Evolutionary conservation across 2,113 vertebrate genomes (phyloP).

Genomic region (Uropsilus gracilis): DNA sequence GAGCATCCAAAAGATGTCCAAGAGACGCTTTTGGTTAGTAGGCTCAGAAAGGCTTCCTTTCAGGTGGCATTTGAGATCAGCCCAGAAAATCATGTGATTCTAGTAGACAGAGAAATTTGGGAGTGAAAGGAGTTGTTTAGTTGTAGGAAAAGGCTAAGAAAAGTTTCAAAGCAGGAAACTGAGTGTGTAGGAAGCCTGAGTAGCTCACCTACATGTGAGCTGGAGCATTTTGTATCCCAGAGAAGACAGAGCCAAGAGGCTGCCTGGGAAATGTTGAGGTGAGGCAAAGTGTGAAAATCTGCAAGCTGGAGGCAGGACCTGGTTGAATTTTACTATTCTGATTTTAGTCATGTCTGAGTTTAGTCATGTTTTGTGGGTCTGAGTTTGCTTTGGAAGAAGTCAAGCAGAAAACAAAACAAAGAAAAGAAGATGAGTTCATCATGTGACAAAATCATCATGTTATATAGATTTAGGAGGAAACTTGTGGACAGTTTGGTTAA

Average conservation of each 20-base stretch:
- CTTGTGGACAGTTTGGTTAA: not conserved
- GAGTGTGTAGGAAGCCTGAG: too few relatives aligned
- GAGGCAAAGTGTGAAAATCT: not conserved
- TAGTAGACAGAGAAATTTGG: not conserved
- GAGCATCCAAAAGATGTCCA: not conserved
- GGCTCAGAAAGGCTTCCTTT: not conserved
- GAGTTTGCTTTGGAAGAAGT: not conserved
- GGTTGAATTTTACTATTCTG: not conserved
- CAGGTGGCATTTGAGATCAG: not conserved
- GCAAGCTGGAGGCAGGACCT: not conserved
- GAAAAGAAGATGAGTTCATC: not conserved
- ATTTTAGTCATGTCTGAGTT: not conserved
- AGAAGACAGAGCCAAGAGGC: not conserved
- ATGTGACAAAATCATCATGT: not conserved
- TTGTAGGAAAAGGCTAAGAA: not conserved
- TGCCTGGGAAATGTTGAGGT: not conserved
- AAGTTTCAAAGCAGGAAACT: not conserved
- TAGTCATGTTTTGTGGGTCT: not conserved
- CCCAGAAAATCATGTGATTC: not conserved
- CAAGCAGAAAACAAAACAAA: not conserved
- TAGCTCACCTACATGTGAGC: accelerated
- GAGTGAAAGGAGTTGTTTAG: not conserved
- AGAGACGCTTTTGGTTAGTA: not conserved
- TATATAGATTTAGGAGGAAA: not conserved
- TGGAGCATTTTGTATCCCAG: accelerated